Evolutionary conservation across 2,888 invertebrate species (phyloP).

Genomic region (Caenorhabditis sp.): DNA sequence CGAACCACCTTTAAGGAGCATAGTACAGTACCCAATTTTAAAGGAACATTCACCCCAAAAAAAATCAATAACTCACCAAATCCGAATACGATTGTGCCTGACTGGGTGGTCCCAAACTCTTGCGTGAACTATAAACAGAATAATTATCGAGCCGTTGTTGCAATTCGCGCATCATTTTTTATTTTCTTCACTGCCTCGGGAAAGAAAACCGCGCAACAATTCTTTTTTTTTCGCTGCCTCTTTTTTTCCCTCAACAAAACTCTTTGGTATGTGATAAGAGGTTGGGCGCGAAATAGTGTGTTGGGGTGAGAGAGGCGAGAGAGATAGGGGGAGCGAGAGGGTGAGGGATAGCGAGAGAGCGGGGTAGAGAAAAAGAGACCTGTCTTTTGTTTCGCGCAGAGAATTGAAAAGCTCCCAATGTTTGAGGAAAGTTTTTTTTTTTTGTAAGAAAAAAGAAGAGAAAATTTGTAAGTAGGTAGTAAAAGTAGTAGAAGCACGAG

Average conservation of each 20-base stretch:
- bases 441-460: neutral
- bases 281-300: neutral
- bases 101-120: constrained; percentile 52
- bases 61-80: constrained; percentile 46
- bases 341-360: neutral
- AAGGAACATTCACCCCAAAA: neutral
- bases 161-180: constrained; percentile 54
- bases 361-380: neutral
- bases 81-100: constrained; percentile 53
- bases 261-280: neutral
- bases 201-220: neutral
- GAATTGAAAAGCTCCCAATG: neutral
- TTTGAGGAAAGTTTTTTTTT: neutral
- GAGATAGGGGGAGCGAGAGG: too few relatives aligned
- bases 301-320: neutral
- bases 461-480: too few relatives aligned
- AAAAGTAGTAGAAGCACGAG: neutral
- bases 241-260: neutral
- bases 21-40: neutral
- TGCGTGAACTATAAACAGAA: constrained; percentile 49
- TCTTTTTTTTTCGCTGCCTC: neutral
- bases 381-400: neutral
- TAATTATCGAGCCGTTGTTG: constrained; percentile 52
- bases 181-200: neutral
- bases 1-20: too few relatives aligned